Conservation (phyloP, 2,888 invertebrate species). For the Cataglyphis rosenhaueri region DNA sequence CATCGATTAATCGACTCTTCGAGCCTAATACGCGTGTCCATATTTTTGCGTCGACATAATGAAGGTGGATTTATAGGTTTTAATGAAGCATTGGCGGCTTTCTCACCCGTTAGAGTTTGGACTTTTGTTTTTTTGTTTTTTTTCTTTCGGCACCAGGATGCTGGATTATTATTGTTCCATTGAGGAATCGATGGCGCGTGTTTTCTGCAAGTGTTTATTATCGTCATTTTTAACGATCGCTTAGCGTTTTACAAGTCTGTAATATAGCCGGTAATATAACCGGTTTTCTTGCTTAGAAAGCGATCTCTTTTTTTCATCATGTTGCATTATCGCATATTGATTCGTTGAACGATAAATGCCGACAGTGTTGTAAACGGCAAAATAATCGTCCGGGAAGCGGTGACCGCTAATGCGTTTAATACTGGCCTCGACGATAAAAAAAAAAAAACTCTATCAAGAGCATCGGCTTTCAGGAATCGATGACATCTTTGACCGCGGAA, state of each 20-base stretch:
- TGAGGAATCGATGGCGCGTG: slow-evolving; percentile 19
- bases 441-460: slow-evolving; percentile 53
- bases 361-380: slow-evolving; percentile 43
- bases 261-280: slow-evolving; percentile 66
- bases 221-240: slow-evolving; percentile 48
- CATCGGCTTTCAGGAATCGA: slow-evolving; percentile 67
- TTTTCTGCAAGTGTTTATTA: slow-evolving; percentile 31
- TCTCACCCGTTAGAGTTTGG: slow-evolving; percentile 7
- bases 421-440: slow-evolving; percentile 44
- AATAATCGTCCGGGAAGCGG: slow-evolving; percentile 40
- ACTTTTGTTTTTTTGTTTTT: background rate
- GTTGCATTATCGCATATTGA: slow-evolving; percentile 62
- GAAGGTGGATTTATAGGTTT: slow-evolving; percentile 2
- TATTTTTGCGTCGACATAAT: slow-evolving; percentile 5
- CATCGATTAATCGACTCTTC: slow-evolving; percentile 61
- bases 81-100: slow-evolving; percentile 14
- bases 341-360: slow-evolving; percentile 46
- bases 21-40: background rate
- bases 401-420: slow-evolving; percentile 55
- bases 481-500: slow-evolving; percentile 55
- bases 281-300: slow-evolving; percentile 72
- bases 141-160: background rate
- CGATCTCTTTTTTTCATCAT: slow-evolving; percentile 52
- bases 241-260: slow-evolving; percentile 66
- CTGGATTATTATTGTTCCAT: slow-evolving; percentile 18